A percentile compares a stretch with the other conserved stretches of the same genome.
Conservation (phyloP, 2,888 invertebrate species). For the Chrysopilus asiliformis region DNA sequence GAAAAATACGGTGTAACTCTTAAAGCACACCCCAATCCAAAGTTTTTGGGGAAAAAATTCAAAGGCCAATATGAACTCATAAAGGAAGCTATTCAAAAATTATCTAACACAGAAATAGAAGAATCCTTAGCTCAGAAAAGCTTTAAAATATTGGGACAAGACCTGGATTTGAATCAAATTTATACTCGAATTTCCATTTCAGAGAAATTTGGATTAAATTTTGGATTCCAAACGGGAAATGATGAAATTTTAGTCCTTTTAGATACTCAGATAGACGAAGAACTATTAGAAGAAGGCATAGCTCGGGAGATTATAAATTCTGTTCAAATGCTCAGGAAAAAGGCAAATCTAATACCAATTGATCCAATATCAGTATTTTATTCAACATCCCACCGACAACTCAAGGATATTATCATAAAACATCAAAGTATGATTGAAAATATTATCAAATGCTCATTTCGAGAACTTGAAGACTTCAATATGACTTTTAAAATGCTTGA, state of each 20-base stretch:
- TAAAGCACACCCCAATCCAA: constrained; percentile 90
- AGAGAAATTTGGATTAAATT: constrained; percentile 43
- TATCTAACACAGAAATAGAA: constrained; percentile 67
- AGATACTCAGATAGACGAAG: constrained; percentile 77
- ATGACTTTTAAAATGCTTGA: constrained; percentile 47
- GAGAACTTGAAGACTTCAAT: constrained; percentile 47
- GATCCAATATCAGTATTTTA: constrained; percentile 79
- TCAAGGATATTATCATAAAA: constrained; percentile 52
- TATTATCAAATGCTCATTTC: constrained; percentile 56
- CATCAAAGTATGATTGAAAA: constrained; percentile 66
- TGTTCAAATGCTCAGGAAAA: constrained; percentile 90
- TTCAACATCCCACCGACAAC: constrained; percentile 40
- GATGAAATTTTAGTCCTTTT: constrained; percentile 80
- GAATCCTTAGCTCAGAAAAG: constrained; percentile 55
- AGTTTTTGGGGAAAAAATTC: constrained; percentile 63
- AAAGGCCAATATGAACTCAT: constrained; percentile 85
- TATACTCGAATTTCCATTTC: constrained; percentile 49
- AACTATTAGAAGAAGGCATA: constrained; percentile 85
- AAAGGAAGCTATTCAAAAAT: constrained; percentile 61
- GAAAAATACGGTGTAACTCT: constrained; percentile 81
- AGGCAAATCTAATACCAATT: constrained; percentile 80
- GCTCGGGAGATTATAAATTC: constrained; percentile 93
- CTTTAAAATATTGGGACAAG: constrained; percentile 60
- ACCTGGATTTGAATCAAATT: constrained; percentile 62
- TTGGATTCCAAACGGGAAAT: constrained; percentile 82